Conservation (phyloP, 2,113 vertebrate genomes). For the Saccopteryx leptura region DNA sequence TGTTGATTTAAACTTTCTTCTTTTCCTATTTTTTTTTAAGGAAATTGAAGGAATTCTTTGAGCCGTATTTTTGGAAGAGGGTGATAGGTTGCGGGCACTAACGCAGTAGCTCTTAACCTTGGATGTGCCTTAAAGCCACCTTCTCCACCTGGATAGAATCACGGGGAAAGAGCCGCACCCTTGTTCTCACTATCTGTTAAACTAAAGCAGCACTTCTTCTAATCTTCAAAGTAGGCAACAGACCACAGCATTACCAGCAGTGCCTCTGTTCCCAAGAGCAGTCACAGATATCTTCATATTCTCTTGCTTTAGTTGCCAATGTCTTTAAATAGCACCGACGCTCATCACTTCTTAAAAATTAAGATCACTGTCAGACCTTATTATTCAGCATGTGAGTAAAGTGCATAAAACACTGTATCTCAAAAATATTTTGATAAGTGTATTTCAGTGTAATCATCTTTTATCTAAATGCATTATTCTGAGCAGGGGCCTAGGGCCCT, state of each 20-base stretch:
- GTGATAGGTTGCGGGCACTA: not conserved
- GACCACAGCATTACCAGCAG: too few species aligned
- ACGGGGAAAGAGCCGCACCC: not conserved
- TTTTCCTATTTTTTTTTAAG: slow-evolving; percentile 31
- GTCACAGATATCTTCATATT: not conserved
- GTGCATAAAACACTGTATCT: not conserved
- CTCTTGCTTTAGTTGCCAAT: not conserved
- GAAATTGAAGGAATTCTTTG: slow-evolving; percentile 46
- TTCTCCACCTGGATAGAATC: not conserved
- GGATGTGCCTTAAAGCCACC: not conserved
- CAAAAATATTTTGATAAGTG: not conserved
- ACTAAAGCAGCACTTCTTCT: not conserved
- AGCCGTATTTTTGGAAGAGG: not conserved
- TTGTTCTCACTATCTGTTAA: not conserved
- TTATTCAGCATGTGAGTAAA: not conserved
- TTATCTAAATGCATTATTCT: not conserved
- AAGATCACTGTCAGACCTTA: not conserved
- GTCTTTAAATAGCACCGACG: not conserved
- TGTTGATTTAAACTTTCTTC: slow-evolving; percentile 50
- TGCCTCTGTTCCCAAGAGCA: not conserved
- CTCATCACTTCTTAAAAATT: not conserved
- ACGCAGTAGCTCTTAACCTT: not conserved
- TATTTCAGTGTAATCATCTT: not conserved
- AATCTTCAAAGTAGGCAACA: not conserved
- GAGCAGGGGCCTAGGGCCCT: not conserved